phyloP scores from a whole-genome alignment of 2,888 invertebrate species.

The Nephrotoma appendiculata region DNA sequence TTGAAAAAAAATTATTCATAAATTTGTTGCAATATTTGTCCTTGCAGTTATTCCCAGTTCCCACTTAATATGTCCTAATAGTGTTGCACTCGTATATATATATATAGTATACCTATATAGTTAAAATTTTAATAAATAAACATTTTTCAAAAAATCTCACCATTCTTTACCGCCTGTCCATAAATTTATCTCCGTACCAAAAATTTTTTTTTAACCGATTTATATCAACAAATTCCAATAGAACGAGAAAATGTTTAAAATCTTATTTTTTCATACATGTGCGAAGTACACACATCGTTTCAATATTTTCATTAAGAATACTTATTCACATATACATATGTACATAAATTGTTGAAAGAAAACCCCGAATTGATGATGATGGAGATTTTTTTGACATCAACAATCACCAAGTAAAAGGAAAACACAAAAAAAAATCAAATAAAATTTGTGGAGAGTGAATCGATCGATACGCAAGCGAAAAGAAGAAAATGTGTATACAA shows the following conservation, averaged over 20 bases:
- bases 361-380: background rate
- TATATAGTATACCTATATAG: too few species aligned
- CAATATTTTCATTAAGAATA: background rate
- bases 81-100: too few species aligned
- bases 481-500: background rate
- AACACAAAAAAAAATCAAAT: background rate
- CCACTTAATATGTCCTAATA: too few species aligned
- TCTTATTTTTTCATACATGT: background rate
- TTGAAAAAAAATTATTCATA: too few species aligned
- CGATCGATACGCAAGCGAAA: background rate
- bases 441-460: background rate
- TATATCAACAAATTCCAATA: background rate
- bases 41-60: too few species aligned
- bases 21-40: too few species aligned
- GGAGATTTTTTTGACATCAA: background rate
- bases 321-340: background rate
- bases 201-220: background rate
- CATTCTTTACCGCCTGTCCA: background rate
- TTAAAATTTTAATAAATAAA: too few species aligned
- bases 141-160: background rate
- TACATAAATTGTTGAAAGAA: background rate
- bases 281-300: background rate
- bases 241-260: background rate
- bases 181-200: background rate
- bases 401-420: background rate